A percentile compares a stretch with the other conserved stretches of the same genome.
Conservation (phyloP, 2,888 invertebrate species). For the Brachyptera risi region DNA sequence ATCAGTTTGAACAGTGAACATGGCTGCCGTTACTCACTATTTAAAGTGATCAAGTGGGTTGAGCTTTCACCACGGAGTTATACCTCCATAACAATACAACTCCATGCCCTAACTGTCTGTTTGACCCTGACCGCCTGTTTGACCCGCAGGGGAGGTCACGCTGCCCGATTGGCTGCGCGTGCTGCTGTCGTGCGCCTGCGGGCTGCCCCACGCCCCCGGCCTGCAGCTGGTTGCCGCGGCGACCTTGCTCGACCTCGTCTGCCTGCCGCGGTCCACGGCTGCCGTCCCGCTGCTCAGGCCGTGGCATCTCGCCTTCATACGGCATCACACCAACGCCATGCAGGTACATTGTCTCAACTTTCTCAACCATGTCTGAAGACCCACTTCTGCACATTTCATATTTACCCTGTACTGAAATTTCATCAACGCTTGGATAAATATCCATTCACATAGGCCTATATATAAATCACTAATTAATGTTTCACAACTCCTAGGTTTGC, state of each 20-base stretch:
- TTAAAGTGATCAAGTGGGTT: too few relatives aligned
- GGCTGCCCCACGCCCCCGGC: constrained; percentile 56
- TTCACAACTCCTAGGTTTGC: too few relatives aligned
- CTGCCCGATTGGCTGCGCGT: constrained; percentile 69
- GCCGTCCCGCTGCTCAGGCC: constrained; percentile 66
- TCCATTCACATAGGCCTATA: too few relatives aligned
- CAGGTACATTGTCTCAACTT: constrained; percentile 48
- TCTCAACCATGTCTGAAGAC: not conserved
- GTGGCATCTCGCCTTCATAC: constrained; percentile 61
- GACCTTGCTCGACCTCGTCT: constrained; percentile 67
- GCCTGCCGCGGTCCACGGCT: constrained; percentile 52
- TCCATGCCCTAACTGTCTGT: too few relatives aligned
- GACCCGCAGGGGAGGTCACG: constrained; percentile 37
- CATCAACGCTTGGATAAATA: too few relatives aligned
- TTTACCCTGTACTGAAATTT: too few relatives aligned
- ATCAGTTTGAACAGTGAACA: too few relatives aligned
- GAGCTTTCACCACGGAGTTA: too few relatives aligned
- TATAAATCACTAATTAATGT: too few relatives aligned
- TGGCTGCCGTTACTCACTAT: too few relatives aligned
- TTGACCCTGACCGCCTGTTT: too few relatives aligned
- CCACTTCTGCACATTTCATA: not conserved
- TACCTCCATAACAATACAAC: too few relatives aligned
- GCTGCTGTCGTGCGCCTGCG: constrained; percentile 63
- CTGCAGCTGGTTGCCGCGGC: constrained; percentile 63
- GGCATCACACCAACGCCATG: constrained; percentile 63